Conservation (phyloP, 1,140 invertebrate genomes). For the Ceratina calcarata region DNA sequence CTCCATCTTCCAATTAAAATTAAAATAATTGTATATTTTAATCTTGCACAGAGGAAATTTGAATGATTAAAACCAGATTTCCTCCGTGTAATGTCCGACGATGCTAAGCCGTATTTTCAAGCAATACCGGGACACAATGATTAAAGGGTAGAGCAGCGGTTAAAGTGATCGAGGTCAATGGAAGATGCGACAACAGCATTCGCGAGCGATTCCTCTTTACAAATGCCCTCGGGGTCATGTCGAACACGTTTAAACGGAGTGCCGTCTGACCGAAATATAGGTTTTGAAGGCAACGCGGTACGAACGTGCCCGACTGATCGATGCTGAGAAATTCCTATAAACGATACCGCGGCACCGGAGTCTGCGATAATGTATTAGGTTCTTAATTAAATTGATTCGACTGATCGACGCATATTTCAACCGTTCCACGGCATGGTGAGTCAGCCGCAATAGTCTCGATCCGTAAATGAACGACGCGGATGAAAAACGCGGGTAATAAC, state of each 20-base stretch:
- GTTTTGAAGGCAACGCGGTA: background rate
- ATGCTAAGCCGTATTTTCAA: no score
- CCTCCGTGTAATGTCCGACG: no score
- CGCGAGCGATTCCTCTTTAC: background rate
- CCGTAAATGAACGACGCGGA: conserved; percentile 6
- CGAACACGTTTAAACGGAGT: conserved; percentile 3
- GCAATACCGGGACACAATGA: background rate
- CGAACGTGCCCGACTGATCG: conserved; percentile 3
- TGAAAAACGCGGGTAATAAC: conserved; percentile 14
- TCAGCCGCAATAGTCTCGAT: background rate
- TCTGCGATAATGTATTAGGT: conserved; percentile 33
- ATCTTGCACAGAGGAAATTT: no score
- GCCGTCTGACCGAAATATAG: background rate
- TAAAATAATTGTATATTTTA: no score
- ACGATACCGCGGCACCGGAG: conserved; percentile 19
- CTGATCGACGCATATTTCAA: conserved; percentile 30
- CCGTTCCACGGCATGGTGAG: conserved; percentile 3
- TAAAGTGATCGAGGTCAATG: background rate
- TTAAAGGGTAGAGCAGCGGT: background rate
- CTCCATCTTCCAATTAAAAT: no score
- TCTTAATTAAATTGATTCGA: conserved; percentile 45
- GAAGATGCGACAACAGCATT: background rate
- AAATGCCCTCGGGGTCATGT: background rate
- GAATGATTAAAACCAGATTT: no score
- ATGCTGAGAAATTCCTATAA: conserved; percentile 26